Conservation (phyloP, 1,140 invertebrate species). For the Diabrotica undecimpunctata region DNA sequence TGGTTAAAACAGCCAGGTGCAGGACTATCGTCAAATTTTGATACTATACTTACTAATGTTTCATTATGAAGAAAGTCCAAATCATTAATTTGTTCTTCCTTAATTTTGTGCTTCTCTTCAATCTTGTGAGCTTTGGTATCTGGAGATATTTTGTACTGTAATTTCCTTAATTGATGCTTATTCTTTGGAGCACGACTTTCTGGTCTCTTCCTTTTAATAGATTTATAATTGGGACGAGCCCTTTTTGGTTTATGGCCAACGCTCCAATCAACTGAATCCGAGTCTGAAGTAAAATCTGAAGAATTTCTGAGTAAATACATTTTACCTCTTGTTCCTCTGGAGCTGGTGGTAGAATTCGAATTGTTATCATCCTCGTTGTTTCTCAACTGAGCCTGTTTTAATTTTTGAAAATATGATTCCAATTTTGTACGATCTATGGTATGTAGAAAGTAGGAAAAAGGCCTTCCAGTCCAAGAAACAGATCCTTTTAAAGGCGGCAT, state of each 20-base stretch:
- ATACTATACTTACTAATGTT: slow-evolving; percentile 80
- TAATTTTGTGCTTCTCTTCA: slow-evolving; percentile 59
- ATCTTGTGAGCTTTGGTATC: slow-evolving; percentile 48
- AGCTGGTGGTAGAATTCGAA: slow-evolving; percentile 26
- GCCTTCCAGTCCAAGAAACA: slow-evolving; percentile 97
- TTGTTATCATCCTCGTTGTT: slow-evolving; percentile 33
- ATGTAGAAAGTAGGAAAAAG: slow-evolving; percentile 96
- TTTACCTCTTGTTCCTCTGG: slow-evolving; percentile 37
- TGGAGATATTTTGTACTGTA: slow-evolving; percentile 42
- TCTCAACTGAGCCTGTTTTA: slow-evolving; percentile 83
- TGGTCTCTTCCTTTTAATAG: slow-evolving; percentile 53
- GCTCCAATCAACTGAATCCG: slow-evolving; percentile 45
- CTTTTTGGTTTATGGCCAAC: slow-evolving; percentile 66
- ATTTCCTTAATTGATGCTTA: slow-evolving; percentile 48
- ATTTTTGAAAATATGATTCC: slow-evolving; percentile 91
- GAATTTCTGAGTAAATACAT: slow-evolving; percentile 44
- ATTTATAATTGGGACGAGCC: slow-evolving; percentile 71
- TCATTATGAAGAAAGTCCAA: slow-evolving; percentile 86
- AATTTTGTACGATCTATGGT: slow-evolving; percentile 94
- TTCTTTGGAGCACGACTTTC: slow-evolving; percentile 5
- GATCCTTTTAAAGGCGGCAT: slow-evolving; percentile 91
- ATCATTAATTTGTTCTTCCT: slow-evolving; percentile 71
- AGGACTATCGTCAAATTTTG: slow-evolving; percentile 65
- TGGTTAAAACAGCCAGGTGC: slow-evolving; percentile 88
- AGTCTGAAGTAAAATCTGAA: slow-evolving; percentile 46